Evolutionary conservation across 1,140 invertebrate genomes (phyloP), one percentile per base, ranked within the genome.

Genomic region (Drosophila tristis): DNA sequence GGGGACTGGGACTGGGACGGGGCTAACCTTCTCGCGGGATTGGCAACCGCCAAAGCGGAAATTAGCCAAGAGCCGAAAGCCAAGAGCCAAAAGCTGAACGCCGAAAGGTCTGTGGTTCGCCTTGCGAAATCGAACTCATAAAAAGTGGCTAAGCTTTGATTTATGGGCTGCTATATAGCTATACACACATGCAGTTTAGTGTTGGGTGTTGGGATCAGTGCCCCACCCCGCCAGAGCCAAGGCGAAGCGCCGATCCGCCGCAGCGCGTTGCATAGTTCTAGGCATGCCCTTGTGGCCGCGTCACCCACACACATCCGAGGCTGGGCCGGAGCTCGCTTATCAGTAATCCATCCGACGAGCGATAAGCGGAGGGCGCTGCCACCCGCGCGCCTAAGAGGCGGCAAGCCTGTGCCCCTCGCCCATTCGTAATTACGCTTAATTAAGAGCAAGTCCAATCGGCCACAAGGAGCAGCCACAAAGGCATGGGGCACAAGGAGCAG

Each of bases 131-230:
- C 13, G 4, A n/a, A 50, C 54, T 75, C 72, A 55, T 75, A 44
- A 75, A 75, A 75, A 74, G 45, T 44, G 63, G 49, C 66, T 75
- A 75, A 74, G 72, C 72, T 73, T 59, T 75, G 72, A 75, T 75
- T 75, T 75, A 75, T 75, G 39, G 62, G 71, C 43, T 75, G 72
- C 55, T 74, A 58, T 50, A 20, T 16, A 16, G 16, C 0, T 16
- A 16, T 16, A 16, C 16, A 16, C 16, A 16, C 2, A 20, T 20
- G 0, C 1, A 20, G 63, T 70, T 70, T 57, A 51, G 42, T 54
- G 43, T 68, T 31, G 29, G 0, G 29, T 31, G 7, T 31, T 8
- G 8, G 5, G 29, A 1, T 20, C 20, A 1, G 29, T 31, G 29
- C 20, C 20, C 20, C 20, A 20, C 20, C 20, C 29, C 29, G 29